These are phyloP conservation scores for Ceuthmochares aereus DNA, from an alignment of 2,113 vertebrate genomes.

Conservation along the genomic window DNA sequence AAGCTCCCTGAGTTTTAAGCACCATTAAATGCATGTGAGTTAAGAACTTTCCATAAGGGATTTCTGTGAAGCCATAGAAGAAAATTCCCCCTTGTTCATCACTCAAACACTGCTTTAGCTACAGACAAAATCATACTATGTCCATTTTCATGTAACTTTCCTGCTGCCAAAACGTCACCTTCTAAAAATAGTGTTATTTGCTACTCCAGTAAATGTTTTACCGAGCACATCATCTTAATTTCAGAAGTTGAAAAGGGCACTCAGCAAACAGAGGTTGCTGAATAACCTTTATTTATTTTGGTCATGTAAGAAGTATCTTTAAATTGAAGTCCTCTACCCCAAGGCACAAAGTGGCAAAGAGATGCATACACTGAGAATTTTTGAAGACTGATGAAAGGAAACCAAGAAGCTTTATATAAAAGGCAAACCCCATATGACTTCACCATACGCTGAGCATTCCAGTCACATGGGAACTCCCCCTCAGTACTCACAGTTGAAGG, in stretches of 20 bases:
- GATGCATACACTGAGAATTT: neutral
- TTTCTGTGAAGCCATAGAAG: neutral
- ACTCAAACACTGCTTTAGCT: neutral
- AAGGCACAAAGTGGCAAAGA: neutral
- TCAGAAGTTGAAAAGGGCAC: conserved; percentile 9
- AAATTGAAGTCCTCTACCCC: neutral
- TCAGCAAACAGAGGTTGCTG: neutral
- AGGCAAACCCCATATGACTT: conserved; percentile 38
- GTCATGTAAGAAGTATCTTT: neutral
- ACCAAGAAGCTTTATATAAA: neutral
- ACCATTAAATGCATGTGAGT: neutral
- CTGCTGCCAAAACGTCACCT: neutral
- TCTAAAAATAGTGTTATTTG: neutral
- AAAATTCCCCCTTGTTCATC: neutral
- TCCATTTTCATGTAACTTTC: neutral
- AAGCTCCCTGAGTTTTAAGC: neutral
- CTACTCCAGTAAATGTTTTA: neutral
- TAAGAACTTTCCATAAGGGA: neutral
- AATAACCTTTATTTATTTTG: neutral
- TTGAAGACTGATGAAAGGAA: conserved; percentile 29
- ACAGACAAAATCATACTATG: neutral
- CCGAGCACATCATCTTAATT: neutral
- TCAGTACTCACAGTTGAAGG: neutral
- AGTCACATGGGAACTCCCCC: neutral
- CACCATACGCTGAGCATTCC: rapidly evolving